Evolutionary conservation across 2,888 invertebrate genomes (phyloP).

Genomic region (Hyposoter dolosus): DNA sequence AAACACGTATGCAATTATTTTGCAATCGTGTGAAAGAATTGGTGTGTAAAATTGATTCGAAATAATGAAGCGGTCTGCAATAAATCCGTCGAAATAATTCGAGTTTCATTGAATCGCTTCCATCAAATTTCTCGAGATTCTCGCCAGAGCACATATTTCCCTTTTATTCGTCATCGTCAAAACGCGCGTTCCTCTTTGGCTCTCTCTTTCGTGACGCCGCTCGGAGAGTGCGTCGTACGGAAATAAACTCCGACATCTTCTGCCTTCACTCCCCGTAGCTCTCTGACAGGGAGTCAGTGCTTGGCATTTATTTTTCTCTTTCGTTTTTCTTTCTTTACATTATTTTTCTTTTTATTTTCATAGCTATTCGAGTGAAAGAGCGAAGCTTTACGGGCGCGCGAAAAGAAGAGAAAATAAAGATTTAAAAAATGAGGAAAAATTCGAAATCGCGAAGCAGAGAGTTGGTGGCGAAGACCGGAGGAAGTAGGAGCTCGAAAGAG

Average conservation of each 20-base stretch:
- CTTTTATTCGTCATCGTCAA: conserved; percentile 53
- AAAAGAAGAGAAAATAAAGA: conserved; percentile 2
- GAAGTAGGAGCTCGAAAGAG: conserved; percentile 49
- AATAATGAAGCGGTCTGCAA: not conserved
- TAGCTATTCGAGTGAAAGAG: conserved; percentile 22
- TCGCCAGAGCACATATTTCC: not conserved
- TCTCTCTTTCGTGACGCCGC: conserved; percentile 47
- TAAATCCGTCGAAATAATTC: not conserved
- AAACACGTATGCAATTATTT: not conserved
- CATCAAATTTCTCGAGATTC: conserved; percentile 25
- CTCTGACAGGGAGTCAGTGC: conserved; percentile 16
- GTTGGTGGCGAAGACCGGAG: conserved; percentile 47
- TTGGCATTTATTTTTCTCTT: conserved; percentile 10
- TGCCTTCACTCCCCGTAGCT: conserved; percentile 46
- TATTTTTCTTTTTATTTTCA: conserved; percentile 9
- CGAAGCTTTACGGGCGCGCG: conserved; percentile 22
- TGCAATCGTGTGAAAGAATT: not conserved
- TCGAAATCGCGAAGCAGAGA: conserved; percentile 52
- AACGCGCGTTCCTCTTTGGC: conserved; percentile 32
- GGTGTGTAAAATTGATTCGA: not conserved
- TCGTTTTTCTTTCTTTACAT: conserved; percentile 23
- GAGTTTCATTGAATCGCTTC: not conserved
- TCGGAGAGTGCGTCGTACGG: conserved; percentile 62
- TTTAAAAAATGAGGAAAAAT: conserved; percentile 39
- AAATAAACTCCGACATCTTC: conserved; percentile 63